Conservation (phyloP, 1,140 invertebrate genomes). For the Dryas iulia region DNA sequence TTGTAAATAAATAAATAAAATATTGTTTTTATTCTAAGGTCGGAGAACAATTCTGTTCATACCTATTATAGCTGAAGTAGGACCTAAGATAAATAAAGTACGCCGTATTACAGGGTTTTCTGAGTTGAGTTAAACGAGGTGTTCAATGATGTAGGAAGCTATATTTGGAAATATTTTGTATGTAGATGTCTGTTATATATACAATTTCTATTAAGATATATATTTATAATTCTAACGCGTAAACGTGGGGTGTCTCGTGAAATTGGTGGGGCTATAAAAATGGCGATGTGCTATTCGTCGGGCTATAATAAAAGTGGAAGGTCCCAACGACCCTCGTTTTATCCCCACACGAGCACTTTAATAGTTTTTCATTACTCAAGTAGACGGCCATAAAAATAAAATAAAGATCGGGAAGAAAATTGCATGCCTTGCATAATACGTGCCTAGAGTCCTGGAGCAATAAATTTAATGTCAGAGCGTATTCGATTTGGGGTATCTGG, state of each 20-base stretch:
- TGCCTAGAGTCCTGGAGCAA: conserved; percentile 43
- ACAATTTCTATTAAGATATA: background rate
- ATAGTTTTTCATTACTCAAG: conserved; percentile 80
- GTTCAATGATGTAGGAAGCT: too few relatives aligned
- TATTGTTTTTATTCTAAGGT: too few relatives aligned
- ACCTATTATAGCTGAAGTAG: too few relatives aligned
- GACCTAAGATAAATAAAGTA: too few relatives aligned
- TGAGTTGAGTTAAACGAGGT: too few relatives aligned
- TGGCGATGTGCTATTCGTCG: conserved; percentile 59
- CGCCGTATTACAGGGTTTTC: too few relatives aligned
- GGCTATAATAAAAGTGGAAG: conserved; percentile 65
- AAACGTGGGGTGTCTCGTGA: conserved; percentile 53
- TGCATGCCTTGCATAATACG: conserved; percentile 74
- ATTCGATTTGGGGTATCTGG: conserved; percentile 34
- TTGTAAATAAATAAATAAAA: too few relatives aligned
- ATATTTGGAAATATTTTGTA: background rate
- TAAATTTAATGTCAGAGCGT: conserved; percentile 58
- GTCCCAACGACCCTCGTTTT: conserved; percentile 68
- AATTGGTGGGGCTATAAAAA: conserved; percentile 70
- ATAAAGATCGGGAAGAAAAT: conserved; percentile 75
- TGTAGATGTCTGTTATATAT: background rate
- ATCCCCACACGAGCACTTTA: conserved; percentile 69
- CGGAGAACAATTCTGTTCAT: too few relatives aligned
- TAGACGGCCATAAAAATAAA: conserved; percentile 71
- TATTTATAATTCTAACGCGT: conserved; percentile 38